A percentile compares a stretch with the other conserved stretches of the same genome.
Evolutionary conservation across 2,797 vertebrate genomes (phyloP).

Genomic region (Microctenopoma lineatum): DNA sequence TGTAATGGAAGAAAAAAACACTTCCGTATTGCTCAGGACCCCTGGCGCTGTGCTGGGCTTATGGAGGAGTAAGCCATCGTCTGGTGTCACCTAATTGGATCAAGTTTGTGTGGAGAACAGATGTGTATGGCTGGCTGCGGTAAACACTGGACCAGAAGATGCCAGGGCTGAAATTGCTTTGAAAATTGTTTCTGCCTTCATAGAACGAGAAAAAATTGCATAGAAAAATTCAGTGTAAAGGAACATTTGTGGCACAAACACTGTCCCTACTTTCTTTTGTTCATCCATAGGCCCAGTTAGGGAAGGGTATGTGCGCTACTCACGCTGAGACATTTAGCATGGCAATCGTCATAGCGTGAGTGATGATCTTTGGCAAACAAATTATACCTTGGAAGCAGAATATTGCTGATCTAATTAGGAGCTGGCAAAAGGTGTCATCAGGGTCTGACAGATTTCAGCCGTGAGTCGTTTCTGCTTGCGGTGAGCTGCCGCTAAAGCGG

Average conservation of each 20-base stretch:
- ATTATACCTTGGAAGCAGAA: constrained; percentile 61
- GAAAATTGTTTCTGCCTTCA: constrained; percentile 66
- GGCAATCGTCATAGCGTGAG: constrained; percentile 21
- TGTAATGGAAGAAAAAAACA: constrained; percentile 69
- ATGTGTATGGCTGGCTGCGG: constrained; percentile 68
- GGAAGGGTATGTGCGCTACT: constrained; percentile 10
- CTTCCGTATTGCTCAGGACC: constrained; percentile 73
- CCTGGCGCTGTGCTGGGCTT: constrained; percentile 66
- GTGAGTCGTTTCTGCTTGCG: constrained; percentile 36
- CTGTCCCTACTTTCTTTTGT: constrained; percentile 43
- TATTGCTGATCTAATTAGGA: constrained; percentile 78
- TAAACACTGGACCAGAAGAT: constrained; percentile 71
- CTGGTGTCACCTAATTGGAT: constrained; percentile 78
- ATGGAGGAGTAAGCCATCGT: constrained; percentile 73
- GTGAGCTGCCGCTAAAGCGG: constrained; percentile 41
- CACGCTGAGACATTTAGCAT: constrained; percentile 38
- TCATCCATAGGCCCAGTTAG: constrained; percentile 28
- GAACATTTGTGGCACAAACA: constrained; percentile 56
- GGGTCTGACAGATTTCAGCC: constrained; percentile 66
- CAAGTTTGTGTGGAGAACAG: constrained; percentile 73
- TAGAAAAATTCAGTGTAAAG: constrained; percentile 56
- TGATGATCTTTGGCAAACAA: constrained; percentile 60
- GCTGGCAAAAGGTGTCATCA: constrained; percentile 64
- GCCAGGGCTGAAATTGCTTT: constrained; percentile 68
- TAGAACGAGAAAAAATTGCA: constrained; percentile 46